Conservation (phyloP, 1,140 invertebrate genomes). For the Drosophila yakuba region DNA sequence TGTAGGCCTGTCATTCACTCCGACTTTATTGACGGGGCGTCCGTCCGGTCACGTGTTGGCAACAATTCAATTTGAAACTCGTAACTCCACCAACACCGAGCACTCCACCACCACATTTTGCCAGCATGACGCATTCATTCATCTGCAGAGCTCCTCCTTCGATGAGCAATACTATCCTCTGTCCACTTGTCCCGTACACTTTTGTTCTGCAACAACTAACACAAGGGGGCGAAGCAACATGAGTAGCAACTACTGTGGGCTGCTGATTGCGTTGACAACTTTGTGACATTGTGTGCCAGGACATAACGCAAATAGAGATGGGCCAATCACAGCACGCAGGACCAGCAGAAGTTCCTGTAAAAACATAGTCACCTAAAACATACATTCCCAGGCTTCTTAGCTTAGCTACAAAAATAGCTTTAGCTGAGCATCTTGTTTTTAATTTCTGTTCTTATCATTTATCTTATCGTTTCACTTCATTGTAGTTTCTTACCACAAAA, state of each 20-base stretch:
- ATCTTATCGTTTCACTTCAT: too few species aligned
- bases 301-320: constrained; percentile 51
- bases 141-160: constrained; percentile 40
- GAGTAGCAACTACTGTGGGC: constrained; percentile 28
- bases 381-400: background rate
- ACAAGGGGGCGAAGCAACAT: constrained; percentile 29
- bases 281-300: constrained; percentile 71
- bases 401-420: too few species aligned
- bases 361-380: too few species aligned
- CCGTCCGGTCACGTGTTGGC: constrained; percentile 72
- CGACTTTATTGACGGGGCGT: constrained; percentile 76
- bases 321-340: constrained; percentile 26
- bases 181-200: constrained; percentile 54
- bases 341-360: constrained; percentile 1
- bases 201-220: constrained; percentile 59
- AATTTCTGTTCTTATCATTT: too few species aligned
- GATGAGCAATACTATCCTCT: constrained; percentile 21
- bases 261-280: constrained; percentile 81
- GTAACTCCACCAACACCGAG: constrained; percentile 20
- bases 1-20: constrained; percentile 74
- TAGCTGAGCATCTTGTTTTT: too few species aligned
- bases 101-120: background rate
- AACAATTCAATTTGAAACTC: constrained; percentile 78
- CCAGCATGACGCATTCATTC: constrained; percentile 59
- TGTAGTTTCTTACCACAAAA: background rate